These are phyloP conservation scores for Enteromius viviparus DNA, from an alignment of 2,797 vertebrate species.

Conservation along the genomic window DNA sequence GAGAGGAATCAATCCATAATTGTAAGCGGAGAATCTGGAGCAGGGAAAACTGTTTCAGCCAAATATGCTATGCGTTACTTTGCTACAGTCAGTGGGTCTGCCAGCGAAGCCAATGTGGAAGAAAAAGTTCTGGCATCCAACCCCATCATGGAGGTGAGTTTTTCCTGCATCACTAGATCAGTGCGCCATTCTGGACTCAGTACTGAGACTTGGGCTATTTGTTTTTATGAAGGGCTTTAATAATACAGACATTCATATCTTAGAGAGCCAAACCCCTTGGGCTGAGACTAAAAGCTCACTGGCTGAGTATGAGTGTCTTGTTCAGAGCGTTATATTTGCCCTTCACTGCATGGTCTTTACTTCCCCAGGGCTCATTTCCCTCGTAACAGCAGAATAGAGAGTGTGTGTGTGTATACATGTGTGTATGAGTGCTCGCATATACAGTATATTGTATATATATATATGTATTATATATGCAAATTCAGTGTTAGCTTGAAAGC, in stretches of 20 bases:
- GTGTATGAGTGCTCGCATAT: background rate
- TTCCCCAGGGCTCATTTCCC: background rate
- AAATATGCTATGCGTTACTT: conserved; percentile 99
- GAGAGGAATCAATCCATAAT: conserved; percentile 98
- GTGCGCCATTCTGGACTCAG: background rate
- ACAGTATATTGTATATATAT: background rate
- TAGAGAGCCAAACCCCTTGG: conserved; percentile 35
- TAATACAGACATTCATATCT: conserved; percentile 23
- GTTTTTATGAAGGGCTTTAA: conserved; percentile 34
- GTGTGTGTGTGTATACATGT: background rate
- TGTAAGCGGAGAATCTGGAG: conserved; percentile 97
- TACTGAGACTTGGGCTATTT: background rate
- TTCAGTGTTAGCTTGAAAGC: background rate
- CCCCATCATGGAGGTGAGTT: conserved; percentile 98
- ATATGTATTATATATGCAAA: no score
- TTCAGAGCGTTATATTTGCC: background rate
- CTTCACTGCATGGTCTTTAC: background rate
- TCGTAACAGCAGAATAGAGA: background rate
- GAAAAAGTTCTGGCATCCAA: conserved; percentile 97
- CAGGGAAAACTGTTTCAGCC: conserved; percentile 96
- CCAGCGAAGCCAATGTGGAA: conserved; percentile 94
- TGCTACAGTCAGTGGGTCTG: conserved; percentile 94
- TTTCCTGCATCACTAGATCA: background rate
- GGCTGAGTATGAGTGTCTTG: conserved; percentile 39
- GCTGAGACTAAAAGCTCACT: conserved; percentile 49